Evolutionary conservation across 1,140 invertebrate genomes (phyloP).

Genomic region (Pseudomyrmex concolor): DNA sequence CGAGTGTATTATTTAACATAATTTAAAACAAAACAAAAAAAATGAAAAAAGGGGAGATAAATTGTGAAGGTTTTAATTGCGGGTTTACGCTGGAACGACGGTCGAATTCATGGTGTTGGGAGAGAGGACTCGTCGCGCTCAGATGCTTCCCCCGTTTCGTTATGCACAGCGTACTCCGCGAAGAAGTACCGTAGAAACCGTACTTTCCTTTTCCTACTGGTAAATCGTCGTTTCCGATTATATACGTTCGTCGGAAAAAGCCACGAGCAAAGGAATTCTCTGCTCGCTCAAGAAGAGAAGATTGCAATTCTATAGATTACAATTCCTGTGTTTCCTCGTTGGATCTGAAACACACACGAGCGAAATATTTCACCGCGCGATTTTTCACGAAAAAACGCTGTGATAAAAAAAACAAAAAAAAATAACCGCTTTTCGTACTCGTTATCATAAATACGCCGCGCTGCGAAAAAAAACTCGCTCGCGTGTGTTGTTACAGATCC

Average conservation of each 20-base stretch:
- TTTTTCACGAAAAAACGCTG: too few relatives aligned
- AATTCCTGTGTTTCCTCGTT: neutral
- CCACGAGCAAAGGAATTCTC: neutral
- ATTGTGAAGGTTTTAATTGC: neutral
- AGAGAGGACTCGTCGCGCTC: neutral
- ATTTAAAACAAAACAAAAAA: conserved; percentile 14
- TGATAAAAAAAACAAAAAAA: too few relatives aligned
- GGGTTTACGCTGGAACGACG: conserved; percentile 27
- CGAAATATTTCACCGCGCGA: too few relatives aligned
- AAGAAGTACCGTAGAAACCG: conserved; percentile 43
- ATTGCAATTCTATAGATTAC: neutral
- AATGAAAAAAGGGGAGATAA: neutral
- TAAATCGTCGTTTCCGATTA: conserved; percentile 15
- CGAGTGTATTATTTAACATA: neutral
- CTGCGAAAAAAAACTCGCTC: too few relatives aligned
- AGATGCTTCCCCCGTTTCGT: conserved; percentile 34
- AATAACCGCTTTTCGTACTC: too few relatives aligned
- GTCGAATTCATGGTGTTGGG: neutral
- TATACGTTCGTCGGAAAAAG: conserved; percentile 12
- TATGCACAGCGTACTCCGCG: conserved; percentile 44
- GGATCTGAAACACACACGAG: neutral
- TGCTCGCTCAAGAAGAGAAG: neutral
- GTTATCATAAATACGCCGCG: too few relatives aligned
- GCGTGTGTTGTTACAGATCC: too few relatives aligned
- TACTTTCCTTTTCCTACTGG: conserved; percentile 49